These are phyloP conservation scores for Erynnis tages DNA, from an alignment of 2,888 invertebrate species.

Conservation along the genomic window DNA sequence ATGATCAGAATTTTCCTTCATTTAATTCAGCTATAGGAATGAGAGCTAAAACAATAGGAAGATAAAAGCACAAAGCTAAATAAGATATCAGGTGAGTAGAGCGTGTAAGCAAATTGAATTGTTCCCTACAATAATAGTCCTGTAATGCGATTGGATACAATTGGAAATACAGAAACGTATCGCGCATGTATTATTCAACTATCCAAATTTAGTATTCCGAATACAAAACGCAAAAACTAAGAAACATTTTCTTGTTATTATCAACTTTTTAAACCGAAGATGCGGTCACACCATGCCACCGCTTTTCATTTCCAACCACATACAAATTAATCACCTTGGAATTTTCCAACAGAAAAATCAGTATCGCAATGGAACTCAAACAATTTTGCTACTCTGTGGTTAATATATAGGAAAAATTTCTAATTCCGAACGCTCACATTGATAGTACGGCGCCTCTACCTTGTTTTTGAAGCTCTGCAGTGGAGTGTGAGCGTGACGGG, in stretches of 20 bases:
- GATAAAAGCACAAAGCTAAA: constrained; percentile 19
- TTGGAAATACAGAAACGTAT: constrained; percentile 47
- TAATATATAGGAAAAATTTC: constrained; percentile 62
- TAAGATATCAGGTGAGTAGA: constrained; percentile 7
- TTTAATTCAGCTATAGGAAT: constrained; percentile 5
- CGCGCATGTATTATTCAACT: constrained; percentile 51
- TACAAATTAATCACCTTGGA: constrained; percentile 10
- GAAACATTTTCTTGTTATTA: constrained; percentile 30
- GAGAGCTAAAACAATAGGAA: constrained; percentile 14
- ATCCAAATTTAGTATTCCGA: constrained; percentile 23
- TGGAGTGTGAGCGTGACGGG: constrained; percentile 62
- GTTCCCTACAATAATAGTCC: constrained; percentile 42
- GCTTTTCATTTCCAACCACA: constrained; percentile 9
- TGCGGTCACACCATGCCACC: constrained; percentile 9
- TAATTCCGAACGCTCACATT: constrained; percentile 68
- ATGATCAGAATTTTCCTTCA: too few species aligned
- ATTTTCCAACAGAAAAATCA: neutral
- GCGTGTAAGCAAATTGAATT: constrained; percentile 30
- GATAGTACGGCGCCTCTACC: constrained; percentile 69
- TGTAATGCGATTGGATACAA: constrained; percentile 37
- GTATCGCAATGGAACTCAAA: constrained; percentile 9
- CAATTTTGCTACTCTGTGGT: constrained; percentile 51
- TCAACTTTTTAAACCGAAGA: constrained; percentile 20
- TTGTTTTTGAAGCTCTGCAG: constrained; percentile 81
- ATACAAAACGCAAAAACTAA: constrained; percentile 30